Base-by-base conservation (phyloP, 2,888 invertebrate genomes). In the Melinopterus prodromus region DNA sequence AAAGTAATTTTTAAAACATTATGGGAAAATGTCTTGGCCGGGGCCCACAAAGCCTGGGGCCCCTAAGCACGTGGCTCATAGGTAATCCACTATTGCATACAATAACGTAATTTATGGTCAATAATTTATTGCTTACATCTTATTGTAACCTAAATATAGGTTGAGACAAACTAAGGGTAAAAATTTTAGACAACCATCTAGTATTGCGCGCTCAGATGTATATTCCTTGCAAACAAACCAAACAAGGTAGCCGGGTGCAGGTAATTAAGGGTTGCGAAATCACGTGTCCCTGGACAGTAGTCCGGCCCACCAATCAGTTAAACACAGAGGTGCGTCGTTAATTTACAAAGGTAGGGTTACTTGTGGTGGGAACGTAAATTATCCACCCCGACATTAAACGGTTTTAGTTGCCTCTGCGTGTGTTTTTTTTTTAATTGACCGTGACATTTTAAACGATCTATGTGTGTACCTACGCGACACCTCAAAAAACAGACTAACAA, bases 281-380 rank as follows among this genome's bases (percentile, higher is more conserved):
- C 53, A 53, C 7, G 53, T 53, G 53, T 7, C 12, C 12, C 53
- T 53, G 53, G 2, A 53, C 9, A 12, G 7, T 6, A 53, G 53
- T 53, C 53, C 53, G 12, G 12, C 53, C 53, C 53, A 53, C 53
- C 53, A 53, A 26, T 53, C 53, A 53, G 53, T 53, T 53, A 53
- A 53, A 53, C 53, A 53, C 53, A 12, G 12, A 53, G 53, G 53
- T 53, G 53, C 5, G 53, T 53, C 53, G 12, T 53, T 53, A 53
- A 53, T 53, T 53, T 53, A 53, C 53, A 53, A 53, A 53, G 53
- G 53, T 53, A 53, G 53, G 53, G 53, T 53, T 53, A 53, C 53
- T 53, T 53, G 53, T 4, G 53, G 53, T 53, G 3, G 1, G 9
- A 53, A 53, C 53, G 53, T 53, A 53, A 53, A 53, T 53, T 53